Base-by-base conservation (phyloP, 2,888 invertebrate species). In the Notodonta ziczac region DNA sequence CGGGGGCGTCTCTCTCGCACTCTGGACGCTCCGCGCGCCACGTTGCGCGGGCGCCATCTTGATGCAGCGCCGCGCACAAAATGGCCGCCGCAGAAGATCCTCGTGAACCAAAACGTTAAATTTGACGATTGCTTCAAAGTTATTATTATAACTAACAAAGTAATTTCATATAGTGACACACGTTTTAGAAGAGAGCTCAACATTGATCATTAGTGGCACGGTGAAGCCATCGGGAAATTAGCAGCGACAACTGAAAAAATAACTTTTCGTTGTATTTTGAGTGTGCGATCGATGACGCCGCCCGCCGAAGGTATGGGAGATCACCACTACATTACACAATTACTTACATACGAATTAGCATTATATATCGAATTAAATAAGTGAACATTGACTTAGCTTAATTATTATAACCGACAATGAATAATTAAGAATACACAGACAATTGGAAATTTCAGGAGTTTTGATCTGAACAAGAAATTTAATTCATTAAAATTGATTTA, bases 321-420 rank as follows among this genome's bases (percentile, higher is more conserved):
- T 93, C 93, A 89, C 93, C 91, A 91, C 90, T 88, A 87, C 86
- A 87, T 86, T 91, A 90, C 88, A 92, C 89, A 88, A 86, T 87
- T 87, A 90, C 92, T 91, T 93, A 93, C 85, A 86, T 85, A 91
- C 87, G 85, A 92, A 90, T 90, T 93, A 93, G 89, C 87, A 87
- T 91, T 88, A 89, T 77, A 83, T 84, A 91, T 88, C 82, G 87
- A 91, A 91, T 91, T 90, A 92, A 89, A 92, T 91, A 91, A 90
- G 88, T 92, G 91, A 93, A 93, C 92, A 91, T 89, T 91, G 91
- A 93, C 91, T 92, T 93, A 93, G 90, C 92, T 90, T 91, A 91
- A 88, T 84, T 89, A 89, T 89, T 89, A 89, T 86, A 92, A 90
- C 85, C 85, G 88, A 91, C 84, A 88, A 83, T 84, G 81, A 85